Conservation (phyloP, 2,797 vertebrate species). For the Siniperca undulata region DNA sequence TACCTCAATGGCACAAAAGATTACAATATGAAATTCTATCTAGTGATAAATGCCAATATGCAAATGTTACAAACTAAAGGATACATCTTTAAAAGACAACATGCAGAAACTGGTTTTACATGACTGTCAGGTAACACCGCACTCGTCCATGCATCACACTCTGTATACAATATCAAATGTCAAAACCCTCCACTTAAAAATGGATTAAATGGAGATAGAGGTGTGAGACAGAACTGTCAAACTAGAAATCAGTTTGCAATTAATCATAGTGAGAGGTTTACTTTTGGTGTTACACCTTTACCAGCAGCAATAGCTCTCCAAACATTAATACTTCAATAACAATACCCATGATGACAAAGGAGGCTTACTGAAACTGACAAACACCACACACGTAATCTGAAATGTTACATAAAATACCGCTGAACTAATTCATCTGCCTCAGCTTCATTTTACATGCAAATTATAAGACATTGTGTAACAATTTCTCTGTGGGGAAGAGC, state of each 20-base stretch:
- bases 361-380: conserved; percentile 33
- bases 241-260: conserved; percentile 26
- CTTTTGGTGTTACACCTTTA: conserved; percentile 40
- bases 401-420: conserved; percentile 46
- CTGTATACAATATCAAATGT: neutral
- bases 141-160: neutral
- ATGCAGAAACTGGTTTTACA: conserved; percentile 30
- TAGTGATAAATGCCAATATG: neutral
- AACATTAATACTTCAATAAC: conserved; percentile 50
- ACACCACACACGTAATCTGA: conserved; percentile 20
- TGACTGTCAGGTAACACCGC: neutral
- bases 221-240: conserved; percentile 43
- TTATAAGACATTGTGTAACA: neutral
- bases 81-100: neutral
- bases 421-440: conserved; percentile 16
- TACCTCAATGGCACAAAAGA: neutral
- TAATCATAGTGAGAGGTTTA: conserved; percentile 20
- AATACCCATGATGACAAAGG: conserved; percentile 32
- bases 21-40: neutral
- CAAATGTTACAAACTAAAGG: neutral
- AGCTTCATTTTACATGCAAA: conserved; percentile 18
- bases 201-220: conserved; percentile 35
- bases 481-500: neutral
- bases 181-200: conserved; percentile 6
- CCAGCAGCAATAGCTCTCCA: conserved; percentile 16